Conservation (phyloP, 1,140 invertebrate species). For the Ladona fulva region DNA sequence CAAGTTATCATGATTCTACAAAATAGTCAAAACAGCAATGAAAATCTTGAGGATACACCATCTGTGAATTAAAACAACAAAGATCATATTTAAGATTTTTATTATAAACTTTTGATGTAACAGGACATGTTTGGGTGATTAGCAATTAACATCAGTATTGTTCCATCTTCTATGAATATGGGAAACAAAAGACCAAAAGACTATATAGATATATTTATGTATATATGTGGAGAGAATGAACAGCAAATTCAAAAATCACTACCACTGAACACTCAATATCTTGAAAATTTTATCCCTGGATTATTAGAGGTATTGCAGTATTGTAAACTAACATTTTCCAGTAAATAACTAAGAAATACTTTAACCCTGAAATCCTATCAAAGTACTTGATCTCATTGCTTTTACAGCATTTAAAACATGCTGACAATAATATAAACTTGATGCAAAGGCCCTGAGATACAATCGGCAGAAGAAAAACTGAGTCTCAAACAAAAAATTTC, state of each 20-base stretch:
- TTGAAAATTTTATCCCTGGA: not conserved
- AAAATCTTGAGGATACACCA: too few species aligned
- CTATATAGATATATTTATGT: not conserved
- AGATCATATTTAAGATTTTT: not conserved
- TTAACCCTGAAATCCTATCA: not conserved
- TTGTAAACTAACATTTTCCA: not conserved
- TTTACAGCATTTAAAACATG: not conserved
- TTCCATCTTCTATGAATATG: not conserved
- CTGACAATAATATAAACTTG: not conserved
- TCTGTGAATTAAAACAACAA: not conserved
- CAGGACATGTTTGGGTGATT: not conserved
- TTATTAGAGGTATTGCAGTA: not conserved
- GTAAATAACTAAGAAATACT: not conserved
- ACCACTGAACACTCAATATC: not conserved
- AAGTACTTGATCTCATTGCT: not conserved
- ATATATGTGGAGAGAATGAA: not conserved
- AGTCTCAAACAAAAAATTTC: not conserved
- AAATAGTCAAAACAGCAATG: too few species aligned
- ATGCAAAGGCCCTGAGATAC: not conserved
- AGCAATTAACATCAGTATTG: not conserved
- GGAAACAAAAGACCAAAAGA: not conserved
- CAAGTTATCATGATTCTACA: too few species aligned
- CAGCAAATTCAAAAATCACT: not conserved
- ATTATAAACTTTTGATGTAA: not conserved
- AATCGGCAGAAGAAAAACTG: not conserved